Conservation (phyloP, 1,140 invertebrate species). For the Zaprionus capensis region DNA sequence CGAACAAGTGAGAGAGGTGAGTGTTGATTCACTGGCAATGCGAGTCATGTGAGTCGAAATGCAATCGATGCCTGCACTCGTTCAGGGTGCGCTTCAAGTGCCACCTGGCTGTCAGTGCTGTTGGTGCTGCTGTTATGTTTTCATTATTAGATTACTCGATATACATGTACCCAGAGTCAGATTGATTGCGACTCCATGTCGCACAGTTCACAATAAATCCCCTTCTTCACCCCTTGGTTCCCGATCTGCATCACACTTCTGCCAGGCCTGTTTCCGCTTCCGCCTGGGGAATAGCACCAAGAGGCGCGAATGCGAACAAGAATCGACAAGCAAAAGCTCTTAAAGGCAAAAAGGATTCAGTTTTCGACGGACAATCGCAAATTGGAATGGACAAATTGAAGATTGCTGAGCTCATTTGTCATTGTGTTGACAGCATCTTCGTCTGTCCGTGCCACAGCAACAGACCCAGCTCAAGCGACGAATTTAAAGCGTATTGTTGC, state of each 20-base stretch:
- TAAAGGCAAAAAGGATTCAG: constrained; percentile 6
- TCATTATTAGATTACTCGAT: constrained; percentile 6
- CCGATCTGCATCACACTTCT: not conserved
- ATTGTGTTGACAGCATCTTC: not conserved
- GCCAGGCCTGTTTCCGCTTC: not conserved
- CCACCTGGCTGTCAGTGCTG: not conserved
- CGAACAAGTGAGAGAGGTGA: not conserved
- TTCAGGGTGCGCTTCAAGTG: not conserved
- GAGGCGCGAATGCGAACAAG: not conserved
- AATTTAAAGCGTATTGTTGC: constrained; percentile 2
- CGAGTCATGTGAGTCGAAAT: constrained; percentile 11
- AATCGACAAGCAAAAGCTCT: constrained; percentile 11
- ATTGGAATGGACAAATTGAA: constrained; percentile 9
- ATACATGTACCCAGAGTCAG: not conserved
- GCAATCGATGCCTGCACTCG: constrained; percentile 1
- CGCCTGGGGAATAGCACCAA: not conserved
- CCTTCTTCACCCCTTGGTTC: not conserved
- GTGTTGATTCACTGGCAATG: constrained; percentile 23
- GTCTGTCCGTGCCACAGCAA: not conserved
- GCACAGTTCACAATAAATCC: no score
- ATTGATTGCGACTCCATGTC: not conserved
- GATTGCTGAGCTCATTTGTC: constrained; percentile 7
- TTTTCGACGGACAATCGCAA: not conserved
- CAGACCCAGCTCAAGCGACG: not conserved
- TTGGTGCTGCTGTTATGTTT: not conserved